A percentile compares a stretch with the other conserved stretches of the same genome.
Evolutionary conservation across 1,140 invertebrate species (phyloP).

Genomic region (Streblospio benedicti): DNA sequence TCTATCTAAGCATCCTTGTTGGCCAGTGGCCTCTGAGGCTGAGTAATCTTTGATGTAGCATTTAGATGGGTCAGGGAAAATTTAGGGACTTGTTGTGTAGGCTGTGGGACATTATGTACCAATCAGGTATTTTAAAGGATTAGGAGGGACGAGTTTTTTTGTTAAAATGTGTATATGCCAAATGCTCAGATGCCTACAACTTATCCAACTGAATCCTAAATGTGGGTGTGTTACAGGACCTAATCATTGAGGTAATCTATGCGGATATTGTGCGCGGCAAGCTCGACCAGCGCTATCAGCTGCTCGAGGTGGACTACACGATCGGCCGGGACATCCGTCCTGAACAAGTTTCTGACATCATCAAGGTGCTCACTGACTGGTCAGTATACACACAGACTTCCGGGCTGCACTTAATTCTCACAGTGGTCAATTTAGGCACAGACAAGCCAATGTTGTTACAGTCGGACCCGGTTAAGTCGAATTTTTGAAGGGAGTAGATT

Average conservation of each 20-base stretch:
- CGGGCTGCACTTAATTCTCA: neutral
- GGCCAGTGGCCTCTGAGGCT: too few relatives aligned
- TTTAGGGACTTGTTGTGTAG: too few relatives aligned
- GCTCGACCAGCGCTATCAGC: conserved; percentile 86
- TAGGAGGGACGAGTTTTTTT: too few relatives aligned
- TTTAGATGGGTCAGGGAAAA: too few relatives aligned
- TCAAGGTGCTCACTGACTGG: conserved; percentile 42
- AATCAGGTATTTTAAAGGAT: too few relatives aligned
- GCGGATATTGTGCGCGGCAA: conserved; percentile 93
- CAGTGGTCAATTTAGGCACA: neutral
- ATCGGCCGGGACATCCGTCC: conserved; percentile 82
- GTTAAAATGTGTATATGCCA: too few relatives aligned
- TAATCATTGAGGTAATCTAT: conserved; percentile 96
- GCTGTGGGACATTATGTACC: too few relatives aligned
- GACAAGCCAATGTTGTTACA: neutral
- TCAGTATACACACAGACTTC: conserved; percentile 19
- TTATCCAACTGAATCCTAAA: too few relatives aligned
- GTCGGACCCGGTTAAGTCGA: neutral
- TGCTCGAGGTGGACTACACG: conserved; percentile 87
- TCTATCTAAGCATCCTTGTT: too few relatives aligned
- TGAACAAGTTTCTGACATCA: conserved; percentile 48
- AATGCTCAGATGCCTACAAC: too few relatives aligned
- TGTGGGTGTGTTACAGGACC: conserved; percentile 59
- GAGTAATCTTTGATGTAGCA: too few relatives aligned
- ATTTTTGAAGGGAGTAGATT: neutral